Evolutionary conservation across 92 coral and sea anemone genomes (phyloP), one percentile per base, ranked within the genome.

Genomic region (Porites evermanni): DNA sequence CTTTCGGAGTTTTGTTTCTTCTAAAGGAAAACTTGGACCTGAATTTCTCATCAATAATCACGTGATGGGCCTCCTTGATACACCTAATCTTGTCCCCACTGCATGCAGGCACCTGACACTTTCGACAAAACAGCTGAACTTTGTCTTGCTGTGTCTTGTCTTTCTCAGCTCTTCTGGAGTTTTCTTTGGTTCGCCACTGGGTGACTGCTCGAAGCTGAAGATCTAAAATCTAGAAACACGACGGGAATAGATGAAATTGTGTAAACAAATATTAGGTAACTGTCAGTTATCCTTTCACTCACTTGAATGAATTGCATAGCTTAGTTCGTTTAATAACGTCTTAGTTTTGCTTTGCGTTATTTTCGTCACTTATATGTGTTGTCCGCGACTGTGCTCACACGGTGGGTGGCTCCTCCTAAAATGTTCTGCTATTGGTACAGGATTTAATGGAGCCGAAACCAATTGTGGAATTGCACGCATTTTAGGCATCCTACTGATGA

Each of bases 81-180:
- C 93, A 83, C 59, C 90, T 56, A 76, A 93, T 90, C 6, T 72
- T 74, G 32, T 82, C 51, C 71, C 87, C 79, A 52, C 56, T 78
- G 61, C 96, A 93, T 8, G 90, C 96, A 21, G 72, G 67, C 56
- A 21, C 80, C 78, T 87, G 87, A 67, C 96, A 93, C 70, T 83
- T 83, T 58, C 90, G 87, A 53, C 96, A 93, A 54, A 80, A 93
- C 67, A 93, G 80, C 0, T 75, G 73, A 13, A 84, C 94, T n/a
- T 84, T 86, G 12, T 64, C 71, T 14, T 64, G 29, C 59, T 53
- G 63, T 26, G 32, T 50, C 12, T 70, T 82, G 50, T 73, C 61
- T 63, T 74, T 86, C 66, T 80, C 79, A 18, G 60, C 79, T 24
- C 51, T 51, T 4, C 23, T 83, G 53, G 70, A 38, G 23, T 74